Conservation (phyloP, 1,140 invertebrate species). For the Lordiphosa collinella region DNA sequence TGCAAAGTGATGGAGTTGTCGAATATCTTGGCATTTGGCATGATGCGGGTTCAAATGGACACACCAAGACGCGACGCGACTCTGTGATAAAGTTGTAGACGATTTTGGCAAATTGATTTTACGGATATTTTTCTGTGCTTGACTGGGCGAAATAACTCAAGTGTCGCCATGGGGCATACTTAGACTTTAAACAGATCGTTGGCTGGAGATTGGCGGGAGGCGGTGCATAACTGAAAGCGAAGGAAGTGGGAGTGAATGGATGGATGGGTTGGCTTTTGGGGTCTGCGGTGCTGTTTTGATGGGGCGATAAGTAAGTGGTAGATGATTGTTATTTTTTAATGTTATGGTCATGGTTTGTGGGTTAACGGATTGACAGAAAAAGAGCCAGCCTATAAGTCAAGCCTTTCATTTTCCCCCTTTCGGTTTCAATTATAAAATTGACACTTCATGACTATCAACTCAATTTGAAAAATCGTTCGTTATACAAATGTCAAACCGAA, state of each 20-base stretch:
- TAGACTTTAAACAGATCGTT: constrained; percentile 77
- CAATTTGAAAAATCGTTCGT: not conserved
- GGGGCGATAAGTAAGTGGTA: constrained; percentile 69
- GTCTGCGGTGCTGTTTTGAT: constrained; percentile 18
- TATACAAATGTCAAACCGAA: constrained; percentile 35
- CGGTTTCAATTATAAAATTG: constrained; percentile 3
- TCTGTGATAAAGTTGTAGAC: constrained; percentile 71
- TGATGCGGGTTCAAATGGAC: constrained; percentile 46
- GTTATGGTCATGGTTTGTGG: constrained; percentile 54
- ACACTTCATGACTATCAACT: constrained; percentile 9
- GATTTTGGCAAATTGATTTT: constrained; percentile 74
- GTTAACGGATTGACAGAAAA: constrained; percentile 60
- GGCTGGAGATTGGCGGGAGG: constrained; percentile 43
- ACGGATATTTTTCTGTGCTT: constrained; percentile 45
- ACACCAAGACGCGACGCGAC: constrained; percentile 7
- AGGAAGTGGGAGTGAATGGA: not conserved
- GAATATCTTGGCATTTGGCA: constrained; percentile 41
- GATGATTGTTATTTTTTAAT: constrained; percentile 76
- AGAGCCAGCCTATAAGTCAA: no score
- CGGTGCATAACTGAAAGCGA: constrained; percentile 9
- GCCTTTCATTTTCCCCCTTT: no score
- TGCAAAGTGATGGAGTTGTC: constrained; percentile 55
- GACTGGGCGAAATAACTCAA: constrained; percentile 66
- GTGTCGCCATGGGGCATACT: constrained; percentile 64
- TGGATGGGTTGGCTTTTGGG: constrained; percentile 3